Percentiles rank a stretch among this genome's conserved stretches.
These are phyloP conservation scores for Natator depressus DNA, from an alignment of 2,113 vertebrate genomes.

Conservation along the genomic window DNA sequence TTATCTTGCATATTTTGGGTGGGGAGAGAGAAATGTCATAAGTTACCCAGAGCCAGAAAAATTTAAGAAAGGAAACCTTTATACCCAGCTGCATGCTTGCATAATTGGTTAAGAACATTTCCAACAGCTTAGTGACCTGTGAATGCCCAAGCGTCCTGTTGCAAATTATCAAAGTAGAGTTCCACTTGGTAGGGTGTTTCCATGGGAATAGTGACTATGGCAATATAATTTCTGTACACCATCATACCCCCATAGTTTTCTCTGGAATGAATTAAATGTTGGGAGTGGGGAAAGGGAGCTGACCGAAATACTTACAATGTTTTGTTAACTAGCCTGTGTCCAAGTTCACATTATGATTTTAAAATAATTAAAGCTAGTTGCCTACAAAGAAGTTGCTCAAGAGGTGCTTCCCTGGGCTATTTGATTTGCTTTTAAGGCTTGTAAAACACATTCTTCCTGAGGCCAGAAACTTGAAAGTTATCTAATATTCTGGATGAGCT, in stretches of 20 bases:
- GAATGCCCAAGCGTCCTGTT: rapidly evolving
- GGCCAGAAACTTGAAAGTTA: not conserved
- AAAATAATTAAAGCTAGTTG: not conserved
- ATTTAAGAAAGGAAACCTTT: not conserved
- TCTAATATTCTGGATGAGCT: not conserved
- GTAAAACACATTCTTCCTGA: not conserved
- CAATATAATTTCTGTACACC: not conserved
- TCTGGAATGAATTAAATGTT: rapidly evolving
- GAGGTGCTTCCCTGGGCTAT: not conserved
- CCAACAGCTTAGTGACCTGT: rapidly evolving
- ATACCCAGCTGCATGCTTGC: not conserved
- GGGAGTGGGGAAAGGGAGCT: not conserved
- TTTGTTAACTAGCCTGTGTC: not conserved
- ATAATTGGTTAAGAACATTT: rapidly evolving
- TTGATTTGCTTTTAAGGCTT: not conserved
- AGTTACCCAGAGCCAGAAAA: not conserved
- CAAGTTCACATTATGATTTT: rapidly evolving
- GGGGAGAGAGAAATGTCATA: not conserved
- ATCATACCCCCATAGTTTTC: not conserved
- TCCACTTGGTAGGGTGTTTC: not conserved
- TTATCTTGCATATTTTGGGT: not conserved
- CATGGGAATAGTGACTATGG: not conserved
- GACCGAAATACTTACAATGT: not conserved
- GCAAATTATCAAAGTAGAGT: rapidly evolving
- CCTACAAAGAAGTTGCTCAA: not conserved